Percentiles rank a stretch among this genome's conserved stretches.
These are phyloP conservation scores for Encarsia formosa DNA, from an alignment of 2,888 invertebrate species.

Conservation along the genomic window DNA sequence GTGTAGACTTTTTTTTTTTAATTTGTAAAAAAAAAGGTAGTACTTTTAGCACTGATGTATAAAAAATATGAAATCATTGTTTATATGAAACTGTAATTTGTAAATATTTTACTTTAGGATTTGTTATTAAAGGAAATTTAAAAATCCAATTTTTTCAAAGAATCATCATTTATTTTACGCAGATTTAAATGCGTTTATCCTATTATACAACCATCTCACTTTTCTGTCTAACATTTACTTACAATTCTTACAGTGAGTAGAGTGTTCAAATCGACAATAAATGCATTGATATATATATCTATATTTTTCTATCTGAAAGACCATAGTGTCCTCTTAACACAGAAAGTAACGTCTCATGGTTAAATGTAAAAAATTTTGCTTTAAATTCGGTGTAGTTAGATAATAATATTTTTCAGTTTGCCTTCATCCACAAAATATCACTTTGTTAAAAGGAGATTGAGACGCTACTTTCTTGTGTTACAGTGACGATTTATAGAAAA, in stretches of 20 bases:
- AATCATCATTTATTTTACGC: slow-evolving; percentile 21
- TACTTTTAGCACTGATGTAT: neutral
- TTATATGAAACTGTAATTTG: slow-evolving; percentile 2
- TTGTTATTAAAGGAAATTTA: slow-evolving; percentile 13
- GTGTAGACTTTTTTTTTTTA: no score
- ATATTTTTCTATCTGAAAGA: no score
- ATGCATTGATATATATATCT: slow-evolving; percentile 11
- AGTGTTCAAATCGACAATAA: slow-evolving; percentile 15
- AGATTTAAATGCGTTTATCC: slow-evolving; percentile 10
- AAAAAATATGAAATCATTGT: neutral
- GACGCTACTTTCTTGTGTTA: no score
- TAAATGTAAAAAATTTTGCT: no score
- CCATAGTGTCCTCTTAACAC: no score
- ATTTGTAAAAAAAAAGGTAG: neutral
- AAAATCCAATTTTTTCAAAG: slow-evolving; percentile 14
- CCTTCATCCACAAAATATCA: no score
- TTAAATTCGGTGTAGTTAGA: no score
- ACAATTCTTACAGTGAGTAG: slow-evolving; percentile 12
- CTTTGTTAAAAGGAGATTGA: no score
- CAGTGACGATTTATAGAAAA: no score
- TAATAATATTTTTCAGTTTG: no score
- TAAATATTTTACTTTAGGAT: slow-evolving; percentile 17
- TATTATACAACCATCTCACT: slow-evolving; percentile 19
- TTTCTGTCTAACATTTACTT: slow-evolving; percentile 23
- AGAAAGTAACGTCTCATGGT: no score